phyloP scores from a whole-genome alignment of 2,888 invertebrate species.

The Galerucella pusilla region DNA sequence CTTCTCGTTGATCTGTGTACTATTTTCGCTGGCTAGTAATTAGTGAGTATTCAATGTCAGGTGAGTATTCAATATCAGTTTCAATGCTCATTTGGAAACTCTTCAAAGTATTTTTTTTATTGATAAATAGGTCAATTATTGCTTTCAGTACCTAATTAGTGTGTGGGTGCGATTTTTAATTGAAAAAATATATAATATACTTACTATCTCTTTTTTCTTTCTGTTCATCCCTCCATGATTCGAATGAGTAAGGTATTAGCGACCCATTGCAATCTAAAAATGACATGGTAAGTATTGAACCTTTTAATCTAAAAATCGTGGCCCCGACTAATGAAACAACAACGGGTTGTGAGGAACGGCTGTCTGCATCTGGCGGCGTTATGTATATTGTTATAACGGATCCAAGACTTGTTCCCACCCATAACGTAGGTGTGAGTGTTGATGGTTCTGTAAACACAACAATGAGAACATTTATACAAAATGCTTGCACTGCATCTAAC shows the following conservation, averaged over 20 bases:
- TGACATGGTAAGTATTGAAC: slow-evolving; percentile 92
- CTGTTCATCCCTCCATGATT: slow-evolving; percentile 93
- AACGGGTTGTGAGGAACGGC: slow-evolving; percentile 85
- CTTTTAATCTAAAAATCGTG: slow-evolving; percentile 95
- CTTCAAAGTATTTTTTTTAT: too few species aligned
- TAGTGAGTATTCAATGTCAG: too few species aligned
- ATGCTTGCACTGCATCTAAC: too few species aligned
- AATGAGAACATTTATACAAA: slow-evolving; percentile 2
- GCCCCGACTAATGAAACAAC: slow-evolving; percentile 94
- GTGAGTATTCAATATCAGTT: too few species aligned
- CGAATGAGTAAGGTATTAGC: slow-evolving; percentile 89
- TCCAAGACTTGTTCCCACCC: slow-evolving; percentile 98
- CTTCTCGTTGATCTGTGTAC: too few species aligned
- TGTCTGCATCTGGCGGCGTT: slow-evolving; percentile 83
- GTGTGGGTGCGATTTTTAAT: too few species aligned
- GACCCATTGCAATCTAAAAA: slow-evolving; percentile 96
- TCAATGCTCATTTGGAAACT: too few species aligned
- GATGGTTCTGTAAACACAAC: slow-evolving; percentile 76
- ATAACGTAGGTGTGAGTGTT: slow-evolving; percentile 87
- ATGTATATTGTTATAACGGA: slow-evolving; percentile 94
- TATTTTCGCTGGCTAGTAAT: too few species aligned
- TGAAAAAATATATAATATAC: slow-evolving; percentile 40
- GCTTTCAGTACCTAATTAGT: too few species aligned
- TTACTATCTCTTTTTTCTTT: slow-evolving; percentile 68
- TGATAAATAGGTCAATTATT: too few species aligned